Evolutionary conservation across 2,888 invertebrate genomes (phyloP).

Genomic region (Horisme vitalbata): DNA sequence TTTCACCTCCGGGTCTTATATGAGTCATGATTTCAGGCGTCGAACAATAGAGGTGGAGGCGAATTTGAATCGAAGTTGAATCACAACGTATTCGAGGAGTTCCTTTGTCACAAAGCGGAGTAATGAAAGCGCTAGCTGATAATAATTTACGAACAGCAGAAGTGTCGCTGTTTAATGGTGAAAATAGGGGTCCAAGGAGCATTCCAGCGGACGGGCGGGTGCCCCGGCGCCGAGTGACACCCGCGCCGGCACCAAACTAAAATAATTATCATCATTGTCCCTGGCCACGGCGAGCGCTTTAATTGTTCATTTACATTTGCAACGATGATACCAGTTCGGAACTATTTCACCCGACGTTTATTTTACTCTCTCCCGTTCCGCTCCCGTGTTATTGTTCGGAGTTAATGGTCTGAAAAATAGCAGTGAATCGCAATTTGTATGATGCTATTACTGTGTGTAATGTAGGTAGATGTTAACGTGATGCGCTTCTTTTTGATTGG

Average conservation of each 20-base stretch:
- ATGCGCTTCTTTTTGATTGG: constrained; percentile 46
- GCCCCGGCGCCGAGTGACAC: constrained; percentile 62
- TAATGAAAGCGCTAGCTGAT: constrained; percentile 81
- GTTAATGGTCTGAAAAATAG: constrained; percentile 81
- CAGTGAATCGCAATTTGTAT: constrained; percentile 75
- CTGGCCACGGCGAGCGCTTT: constrained; percentile 77
- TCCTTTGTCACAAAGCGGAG: constrained; percentile 77
- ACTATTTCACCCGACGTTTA: constrained; percentile 77
- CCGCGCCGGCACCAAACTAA: constrained; percentile 79
- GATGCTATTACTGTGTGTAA: constrained; percentile 56
- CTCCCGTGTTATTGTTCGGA: constrained; percentile 73
- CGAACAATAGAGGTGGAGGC: constrained; percentile 71
- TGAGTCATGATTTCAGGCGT: constrained; percentile 70
- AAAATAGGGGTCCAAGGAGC: constrained; percentile 72
- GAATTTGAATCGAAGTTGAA: constrained; percentile 76
- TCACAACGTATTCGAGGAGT: constrained; percentile 73
- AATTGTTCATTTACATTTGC: constrained; percentile 83
- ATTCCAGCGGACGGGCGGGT: constrained; percentile 67
- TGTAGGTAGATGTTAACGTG: constrained; percentile 37
- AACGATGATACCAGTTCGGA: constrained; percentile 80
- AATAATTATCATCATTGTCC: constrained; percentile 83
- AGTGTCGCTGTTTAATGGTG: constrained; percentile 80
- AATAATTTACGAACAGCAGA: constrained; percentile 82
- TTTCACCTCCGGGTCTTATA: constrained; percentile 78
- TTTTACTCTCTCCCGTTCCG: constrained; percentile 71